Conservation (phyloP, 2,797 vertebrate genomes). For the Oreochromis mossambicus region DNA sequence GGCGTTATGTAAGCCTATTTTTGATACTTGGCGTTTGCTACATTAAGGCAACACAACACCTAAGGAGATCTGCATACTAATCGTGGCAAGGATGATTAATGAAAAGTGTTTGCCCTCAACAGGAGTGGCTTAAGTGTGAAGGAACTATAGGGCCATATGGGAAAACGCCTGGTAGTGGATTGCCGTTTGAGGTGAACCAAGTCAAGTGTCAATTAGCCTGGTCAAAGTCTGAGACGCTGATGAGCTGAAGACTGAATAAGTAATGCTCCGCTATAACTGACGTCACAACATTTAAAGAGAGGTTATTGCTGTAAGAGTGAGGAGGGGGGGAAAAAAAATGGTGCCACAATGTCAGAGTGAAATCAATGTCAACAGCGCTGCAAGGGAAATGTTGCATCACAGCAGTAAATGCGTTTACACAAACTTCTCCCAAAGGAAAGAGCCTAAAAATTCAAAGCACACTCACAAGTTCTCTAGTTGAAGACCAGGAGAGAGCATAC, state of each 20-base stretch:
- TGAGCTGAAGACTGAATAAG: conserved; percentile 34
- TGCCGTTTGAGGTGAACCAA: conserved; percentile 45
- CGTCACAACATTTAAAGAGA: neutral
- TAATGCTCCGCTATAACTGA: conserved; percentile 14
- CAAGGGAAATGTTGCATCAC: conserved; percentile 19
- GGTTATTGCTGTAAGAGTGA: neutral
- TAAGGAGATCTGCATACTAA: conserved; percentile 28
- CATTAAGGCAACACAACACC: conserved; percentile 7
- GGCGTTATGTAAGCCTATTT: conserved; percentile 27
- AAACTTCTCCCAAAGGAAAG: conserved; percentile 13
- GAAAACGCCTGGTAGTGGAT: conserved; percentile 29
- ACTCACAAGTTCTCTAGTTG: neutral
- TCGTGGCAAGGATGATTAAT: conserved; percentile 42
- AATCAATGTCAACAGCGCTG: conserved; percentile 2
- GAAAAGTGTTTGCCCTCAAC: conserved; percentile 17
- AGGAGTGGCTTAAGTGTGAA: conserved; percentile 31
- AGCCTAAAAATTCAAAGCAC: neutral
- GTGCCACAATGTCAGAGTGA: conserved; percentile 10
- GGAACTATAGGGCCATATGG: conserved; percentile 51
- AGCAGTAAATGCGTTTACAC: conserved; percentile 25
- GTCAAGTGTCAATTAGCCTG: conserved; percentile 63
- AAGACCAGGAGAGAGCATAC: neutral
- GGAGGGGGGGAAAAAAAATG: neutral
- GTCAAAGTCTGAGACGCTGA: conserved; percentile 32
- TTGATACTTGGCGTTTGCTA: conserved; percentile 23